These are phyloP conservation scores for Netelia inedita DNA, from an alignment of 2,888 invertebrate genomes.

Conservation along the genomic window DNA sequence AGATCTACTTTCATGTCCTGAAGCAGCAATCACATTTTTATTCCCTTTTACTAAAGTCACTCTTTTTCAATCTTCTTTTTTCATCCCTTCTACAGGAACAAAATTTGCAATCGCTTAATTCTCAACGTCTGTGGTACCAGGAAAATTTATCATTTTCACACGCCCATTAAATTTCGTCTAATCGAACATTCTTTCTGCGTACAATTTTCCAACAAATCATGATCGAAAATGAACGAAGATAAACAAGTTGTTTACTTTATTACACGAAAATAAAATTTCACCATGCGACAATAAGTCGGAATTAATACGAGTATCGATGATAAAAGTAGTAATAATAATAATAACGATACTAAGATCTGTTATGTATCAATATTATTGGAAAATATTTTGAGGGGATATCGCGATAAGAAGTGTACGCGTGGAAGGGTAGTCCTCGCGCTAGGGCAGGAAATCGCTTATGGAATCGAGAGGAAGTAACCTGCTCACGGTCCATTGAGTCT, in stretches of 20 bases:
- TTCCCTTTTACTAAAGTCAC: too few species aligned
- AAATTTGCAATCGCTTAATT: too few species aligned
- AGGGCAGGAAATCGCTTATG: slow-evolving; percentile 59
- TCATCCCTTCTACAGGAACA: too few species aligned
- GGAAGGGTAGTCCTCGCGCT: background rate
- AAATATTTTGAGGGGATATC: slow-evolving; percentile 1
- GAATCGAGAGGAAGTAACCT: slow-evolving; percentile 60
- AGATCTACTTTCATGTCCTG: background rate
- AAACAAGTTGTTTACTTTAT: too few species aligned
- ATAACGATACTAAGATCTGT: background rate
- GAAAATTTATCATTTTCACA: too few species aligned
- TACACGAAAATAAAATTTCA: too few species aligned
- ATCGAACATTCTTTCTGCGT: background rate
- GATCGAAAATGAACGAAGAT: background rate
- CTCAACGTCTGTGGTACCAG: too few species aligned
- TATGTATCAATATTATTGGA: slow-evolving; percentile 21
- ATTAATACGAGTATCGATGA: too few species aligned
- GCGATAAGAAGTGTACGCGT: background rate
- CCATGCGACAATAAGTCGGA: too few species aligned
- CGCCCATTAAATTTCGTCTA: too few species aligned
- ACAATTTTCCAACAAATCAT: background rate
- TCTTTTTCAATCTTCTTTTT: too few species aligned
- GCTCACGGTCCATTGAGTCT: slow-evolving; percentile 61
- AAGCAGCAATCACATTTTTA: background rate
- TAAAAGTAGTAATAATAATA: slow-evolving; percentile 7